Conservation (phyloP, 2,888 invertebrate genomes). For the Philereme transversata region DNA sequence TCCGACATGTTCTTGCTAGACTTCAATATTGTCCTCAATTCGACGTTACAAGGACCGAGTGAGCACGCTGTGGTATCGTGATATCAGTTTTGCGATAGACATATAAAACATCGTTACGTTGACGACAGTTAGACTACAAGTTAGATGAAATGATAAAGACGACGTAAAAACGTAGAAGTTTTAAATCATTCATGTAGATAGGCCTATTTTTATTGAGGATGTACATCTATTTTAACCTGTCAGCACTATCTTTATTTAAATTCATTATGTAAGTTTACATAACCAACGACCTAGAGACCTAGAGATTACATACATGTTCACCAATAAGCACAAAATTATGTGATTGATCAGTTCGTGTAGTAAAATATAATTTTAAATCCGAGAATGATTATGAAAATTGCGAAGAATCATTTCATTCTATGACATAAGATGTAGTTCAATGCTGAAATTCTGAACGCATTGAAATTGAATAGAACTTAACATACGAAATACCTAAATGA, state of each 20-base stretch:
- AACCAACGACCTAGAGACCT: too few species aligned
- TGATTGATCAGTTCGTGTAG: too few species aligned
- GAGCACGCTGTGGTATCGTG: conserved; percentile 34
- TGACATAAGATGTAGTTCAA: background rate
- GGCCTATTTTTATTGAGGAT: too few species aligned
- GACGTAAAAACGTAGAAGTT: background rate
- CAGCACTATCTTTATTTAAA: too few species aligned
- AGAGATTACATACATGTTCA: too few species aligned
- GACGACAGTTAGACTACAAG: background rate
- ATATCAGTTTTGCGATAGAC: conserved; percentile 7
- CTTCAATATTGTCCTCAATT: conserved; percentile 38
- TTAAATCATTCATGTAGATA: background rate
- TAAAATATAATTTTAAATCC: too few species aligned
- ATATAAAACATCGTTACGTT: background rate
- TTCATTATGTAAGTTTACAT: too few species aligned
- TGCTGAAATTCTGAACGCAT: conserved; percentile 3
- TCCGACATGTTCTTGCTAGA: conserved; percentile 30
- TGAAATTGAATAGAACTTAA: conserved; percentile 9
- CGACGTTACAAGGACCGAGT: conserved; percentile 32
- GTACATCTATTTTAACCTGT: too few species aligned
- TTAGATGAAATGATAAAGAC: too few species aligned
- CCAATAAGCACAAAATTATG: too few species aligned
- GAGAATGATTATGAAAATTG: too few species aligned
- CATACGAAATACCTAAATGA: conserved; percentile 13
- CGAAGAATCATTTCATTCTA: too few species aligned